Conservation (phyloP, 2,797 vertebrate species). For the Centropyge bicolor region DNA sequence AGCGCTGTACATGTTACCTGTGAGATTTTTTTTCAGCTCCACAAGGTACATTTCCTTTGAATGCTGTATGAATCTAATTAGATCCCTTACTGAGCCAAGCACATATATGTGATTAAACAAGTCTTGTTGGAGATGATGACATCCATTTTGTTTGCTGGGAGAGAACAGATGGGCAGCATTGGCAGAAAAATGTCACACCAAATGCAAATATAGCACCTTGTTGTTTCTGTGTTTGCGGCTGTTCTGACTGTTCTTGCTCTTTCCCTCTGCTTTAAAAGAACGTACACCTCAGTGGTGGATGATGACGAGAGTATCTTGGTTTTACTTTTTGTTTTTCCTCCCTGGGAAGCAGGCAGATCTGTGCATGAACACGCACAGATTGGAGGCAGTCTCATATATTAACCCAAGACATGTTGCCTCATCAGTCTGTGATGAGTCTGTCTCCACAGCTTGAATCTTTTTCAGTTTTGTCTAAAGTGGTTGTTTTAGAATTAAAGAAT, state of each 20-base stretch:
- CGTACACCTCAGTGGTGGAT: slow-evolving; percentile 6
- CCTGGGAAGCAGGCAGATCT: background rate
- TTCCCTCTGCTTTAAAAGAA: slow-evolving; percentile 71
- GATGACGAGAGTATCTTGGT: slow-evolving; percentile 14
- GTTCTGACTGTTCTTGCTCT: slow-evolving; percentile 78
- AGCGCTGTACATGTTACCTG: background rate
- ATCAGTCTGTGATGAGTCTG: slow-evolving; percentile 11
- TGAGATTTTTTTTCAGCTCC: background rate
- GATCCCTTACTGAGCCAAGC: slow-evolving; percentile 26
- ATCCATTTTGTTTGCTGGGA: slow-evolving; percentile 65
- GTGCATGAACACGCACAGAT: slow-evolving; percentile 1
- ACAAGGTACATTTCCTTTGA: slow-evolving; percentile 10
- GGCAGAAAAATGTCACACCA: slow-evolving; percentile 78
- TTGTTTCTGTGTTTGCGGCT: slow-evolving; percentile 71
- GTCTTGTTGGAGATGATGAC: slow-evolving; percentile 51
- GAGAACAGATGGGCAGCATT: slow-evolving; percentile 83
- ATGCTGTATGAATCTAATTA: slow-evolving; percentile 16
- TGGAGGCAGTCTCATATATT: slow-evolving; percentile 12
- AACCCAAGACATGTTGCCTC: slow-evolving; percentile 8
- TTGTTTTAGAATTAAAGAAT: slow-evolving; percentile 3
- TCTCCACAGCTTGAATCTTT: background rate
- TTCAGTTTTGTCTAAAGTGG: background rate
- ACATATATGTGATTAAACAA: slow-evolving; percentile 40
- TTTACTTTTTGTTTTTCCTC: background rate
- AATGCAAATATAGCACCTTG: slow-evolving; percentile 84